Evolutionary conservation across 2,113 vertebrate species (phyloP).

Genomic region (Peucedramus taeniatus): DNA sequence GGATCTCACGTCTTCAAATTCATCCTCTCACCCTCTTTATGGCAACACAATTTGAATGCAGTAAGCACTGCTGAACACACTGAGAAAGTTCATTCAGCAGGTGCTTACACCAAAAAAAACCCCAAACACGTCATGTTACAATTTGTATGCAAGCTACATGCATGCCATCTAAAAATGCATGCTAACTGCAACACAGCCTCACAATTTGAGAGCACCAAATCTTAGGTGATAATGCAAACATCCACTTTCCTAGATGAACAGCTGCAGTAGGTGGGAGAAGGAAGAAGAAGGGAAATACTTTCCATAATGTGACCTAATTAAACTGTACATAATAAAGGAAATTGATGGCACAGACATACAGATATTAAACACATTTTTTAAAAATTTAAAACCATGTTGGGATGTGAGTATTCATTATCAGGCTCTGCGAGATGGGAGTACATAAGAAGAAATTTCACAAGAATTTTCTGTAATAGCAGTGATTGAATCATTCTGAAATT

Average conservation of each 20-base stretch:
- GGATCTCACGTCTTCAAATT: constrained; percentile 45
- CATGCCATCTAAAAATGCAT: neutral
- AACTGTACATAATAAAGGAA: constrained; percentile 41
- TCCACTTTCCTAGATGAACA: constrained; percentile 50
- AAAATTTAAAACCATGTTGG: neutral
- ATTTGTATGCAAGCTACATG: neutral
- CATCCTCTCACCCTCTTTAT: neutral
- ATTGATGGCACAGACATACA: constrained; percentile 37
- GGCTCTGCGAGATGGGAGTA: neutral
- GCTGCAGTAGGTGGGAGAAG: neutral
- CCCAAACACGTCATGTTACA: neutral
- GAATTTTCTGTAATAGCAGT: neutral
- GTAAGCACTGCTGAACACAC: constrained; percentile 4
- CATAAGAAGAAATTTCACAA: neutral
- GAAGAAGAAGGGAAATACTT: neutral
- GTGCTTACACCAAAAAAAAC: neutral
- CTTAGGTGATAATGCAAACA: constrained; percentile 48
- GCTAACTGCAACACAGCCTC: constrained; percentile 21
- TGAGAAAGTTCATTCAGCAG: constrained; percentile 47
- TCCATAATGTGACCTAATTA: constrained; percentile 63
- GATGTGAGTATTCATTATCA: neutral
- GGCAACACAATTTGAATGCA: constrained; percentile 46
- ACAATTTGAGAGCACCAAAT: constrained; percentile 24
- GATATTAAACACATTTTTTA: constrained; percentile 46
- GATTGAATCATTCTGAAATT: neutral